Evolutionary conservation across 35 echinoderm and acorn worm species (phyloP), one percentile per base, ranked within the genome.

Genomic region (Lytechinus pictus): DNA sequence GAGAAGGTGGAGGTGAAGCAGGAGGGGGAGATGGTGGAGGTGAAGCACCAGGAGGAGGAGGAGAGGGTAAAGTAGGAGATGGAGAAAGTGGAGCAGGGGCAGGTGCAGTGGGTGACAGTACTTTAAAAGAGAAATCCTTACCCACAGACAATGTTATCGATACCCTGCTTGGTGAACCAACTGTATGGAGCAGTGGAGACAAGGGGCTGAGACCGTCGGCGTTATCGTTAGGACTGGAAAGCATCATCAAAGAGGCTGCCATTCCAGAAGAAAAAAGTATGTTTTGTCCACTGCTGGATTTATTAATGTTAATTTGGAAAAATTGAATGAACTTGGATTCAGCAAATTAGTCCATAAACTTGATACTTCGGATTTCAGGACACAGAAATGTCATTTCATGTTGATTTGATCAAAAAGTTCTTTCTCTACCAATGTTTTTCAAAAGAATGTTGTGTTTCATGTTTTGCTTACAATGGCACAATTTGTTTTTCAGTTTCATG

Each of bases 241-340:
- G 96, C 52, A 97, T 97, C 1, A 99, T 99, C 86, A 96, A 99
- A 60, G 97, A 99, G 97, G 29, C 96, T 97, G 96, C 90, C 24
- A 89, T 93, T 61, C 92, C 98, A 94, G 94, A 96, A 92, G 93
- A 90, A 79, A 99, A 94, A 95, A 96, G 98, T 99, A 86, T 96
- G 95, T 94, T 79, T 79, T 79, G 66, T 79, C 14, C 12, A 19
- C 11, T 58, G 9, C 56, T 9, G 13, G 9, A 58, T 9, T 58
- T 58, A 11, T 9, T 58, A 58, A 11, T 58, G 0, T 44, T 44
- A 44, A 44, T 44, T 44, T 44, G 0, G 33, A 44, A 44, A 44
- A 44, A 2, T 44, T 44, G 2, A 44, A 44, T 44, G 33, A 44
- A 44, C 33, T 44, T 44, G 33, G 33, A 44, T 44, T 44, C 33